Evolutionary conservation across 30 jellyfish, hydroid and myxozoan species (phyloP).

Genomic region (Aurelia sp.): DNA sequence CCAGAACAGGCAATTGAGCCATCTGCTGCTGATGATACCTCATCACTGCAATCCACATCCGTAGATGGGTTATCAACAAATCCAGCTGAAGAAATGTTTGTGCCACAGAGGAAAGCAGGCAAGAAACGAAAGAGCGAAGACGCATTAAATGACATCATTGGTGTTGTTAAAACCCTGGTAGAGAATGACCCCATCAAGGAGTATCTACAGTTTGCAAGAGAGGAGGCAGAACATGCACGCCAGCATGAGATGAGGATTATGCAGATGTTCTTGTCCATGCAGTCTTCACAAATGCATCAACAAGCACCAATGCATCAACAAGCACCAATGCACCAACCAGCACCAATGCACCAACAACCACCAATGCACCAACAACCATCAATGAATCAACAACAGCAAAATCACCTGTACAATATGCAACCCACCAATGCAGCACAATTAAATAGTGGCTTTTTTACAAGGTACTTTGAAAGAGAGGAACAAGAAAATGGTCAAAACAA

Average conservation of each 20-base stretch:
- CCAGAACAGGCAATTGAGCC: slow-evolving; percentile 70
- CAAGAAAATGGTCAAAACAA: slow-evolving; percentile 17
- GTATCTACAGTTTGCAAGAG: slow-evolving; percentile 38
- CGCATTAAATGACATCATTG: background rate
- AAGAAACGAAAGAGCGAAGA: too few species aligned
- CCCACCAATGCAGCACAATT: background rate
- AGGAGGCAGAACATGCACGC: slow-evolving; percentile 46
- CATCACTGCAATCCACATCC: too few species aligned
- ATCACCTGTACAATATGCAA: background rate
- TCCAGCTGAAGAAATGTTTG: too few species aligned
- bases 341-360: too few species aligned
- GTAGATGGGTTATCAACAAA: too few species aligned
- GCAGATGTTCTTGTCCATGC: slow-evolving; percentile 35
- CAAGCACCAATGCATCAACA: background rate
- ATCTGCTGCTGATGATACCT: too few species aligned
- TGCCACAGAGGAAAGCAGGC: too few species aligned
- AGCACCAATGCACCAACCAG: background rate
- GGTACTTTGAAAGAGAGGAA: background rate
- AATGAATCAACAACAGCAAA: too few species aligned
- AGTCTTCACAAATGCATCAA: background rate
- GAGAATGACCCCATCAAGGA: slow-evolving; percentile 25
- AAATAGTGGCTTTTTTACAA: background rate
- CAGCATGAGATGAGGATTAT: slow-evolving; percentile 41
- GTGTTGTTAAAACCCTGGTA: slow-evolving; percentile 13
- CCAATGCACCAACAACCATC: too few species aligned